Evolutionary conservation across 2,888 invertebrate genomes (phyloP).

Genomic region (Tenthredo amoena): DNA sequence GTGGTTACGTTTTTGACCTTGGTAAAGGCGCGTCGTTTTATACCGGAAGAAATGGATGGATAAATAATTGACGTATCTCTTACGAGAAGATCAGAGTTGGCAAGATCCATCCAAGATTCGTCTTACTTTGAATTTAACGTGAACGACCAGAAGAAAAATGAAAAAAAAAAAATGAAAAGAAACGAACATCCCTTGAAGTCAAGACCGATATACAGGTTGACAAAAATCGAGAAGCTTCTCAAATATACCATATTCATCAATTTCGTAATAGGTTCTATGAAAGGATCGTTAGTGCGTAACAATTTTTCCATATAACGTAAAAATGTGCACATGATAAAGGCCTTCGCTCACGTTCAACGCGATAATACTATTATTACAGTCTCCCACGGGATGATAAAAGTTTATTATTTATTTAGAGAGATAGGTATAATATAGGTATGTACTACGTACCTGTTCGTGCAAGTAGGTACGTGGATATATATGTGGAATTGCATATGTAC

Average conservation of each 20-base stretch:
- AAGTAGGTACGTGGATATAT: neutral
- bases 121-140: neutral
- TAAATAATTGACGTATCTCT: constrained; percentile 38
- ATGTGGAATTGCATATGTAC: neutral
- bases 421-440: neutral
- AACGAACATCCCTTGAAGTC: neutral
- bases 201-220: neutral
- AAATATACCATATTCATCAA: neutral
- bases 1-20: constrained; percentile 48
- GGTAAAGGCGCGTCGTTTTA: neutral
- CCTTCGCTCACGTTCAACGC: neutral
- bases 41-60: constrained; percentile 44
- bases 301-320: neutral
- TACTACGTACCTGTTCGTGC: neutral
- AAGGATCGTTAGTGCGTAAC: neutral
- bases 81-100: neutral
- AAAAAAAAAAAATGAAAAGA: neutral
- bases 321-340: neutral
- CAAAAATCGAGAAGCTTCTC: neutral
- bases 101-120: neutral
- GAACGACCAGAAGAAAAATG: neutral
- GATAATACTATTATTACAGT: neutral
- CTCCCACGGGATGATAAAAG: constrained; percentile 1
- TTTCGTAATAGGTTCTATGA: neutral
- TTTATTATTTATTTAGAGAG: constrained; percentile 16